Evolutionary conservation across 23 tunicate genomes (phyloP).

Genomic region (Trididemnum clinides): DNA sequence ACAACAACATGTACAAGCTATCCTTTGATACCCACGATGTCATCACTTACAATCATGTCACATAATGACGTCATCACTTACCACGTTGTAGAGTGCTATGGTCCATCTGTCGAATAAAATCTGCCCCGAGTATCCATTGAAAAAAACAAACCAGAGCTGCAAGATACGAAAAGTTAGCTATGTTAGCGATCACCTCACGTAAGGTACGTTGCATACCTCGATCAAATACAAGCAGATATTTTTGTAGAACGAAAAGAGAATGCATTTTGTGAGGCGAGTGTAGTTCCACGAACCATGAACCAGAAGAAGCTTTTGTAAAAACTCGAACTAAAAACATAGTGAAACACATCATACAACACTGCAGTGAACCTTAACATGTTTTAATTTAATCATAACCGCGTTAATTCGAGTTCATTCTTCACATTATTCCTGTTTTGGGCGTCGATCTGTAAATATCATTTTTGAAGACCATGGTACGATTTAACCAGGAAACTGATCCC

Average conservation of each 20-base stretch:
- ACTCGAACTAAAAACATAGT: constrained; percentile 83
- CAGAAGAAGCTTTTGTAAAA: constrained; percentile 74
- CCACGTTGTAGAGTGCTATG: constrained; percentile 93
- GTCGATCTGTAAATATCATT: too few species aligned
- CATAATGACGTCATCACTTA: constrained; percentile 49
- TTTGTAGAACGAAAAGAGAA: constrained; percentile 96
- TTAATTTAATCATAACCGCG: too few species aligned
- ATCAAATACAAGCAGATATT: constrained; percentile 94
- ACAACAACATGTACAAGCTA: too few species aligned
- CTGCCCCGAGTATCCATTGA: constrained; percentile 98
- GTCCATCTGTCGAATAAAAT: constrained; percentile 99
- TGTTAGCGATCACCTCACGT: too few species aligned
- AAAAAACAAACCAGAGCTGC: constrained; percentile 97
- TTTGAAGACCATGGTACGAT: too few species aligned
- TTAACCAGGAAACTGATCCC: too few species aligned
- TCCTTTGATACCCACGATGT: too few species aligned
- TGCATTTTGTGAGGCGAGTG: constrained; percentile 88
- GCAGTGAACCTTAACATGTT: too few species aligned
- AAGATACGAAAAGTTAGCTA: constrained; percentile 12
- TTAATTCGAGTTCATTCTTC: too few species aligned
- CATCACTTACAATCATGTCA: too few species aligned
- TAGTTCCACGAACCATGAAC: constrained; percentile 99
- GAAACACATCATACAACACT: too few species aligned
- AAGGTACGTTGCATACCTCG: constrained; percentile 67
- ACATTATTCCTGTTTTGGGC: too few species aligned